Evolutionary conservation across 2,797 vertebrate species (phyloP).

Genomic region (Chaenodraco wilsoni): DNA sequence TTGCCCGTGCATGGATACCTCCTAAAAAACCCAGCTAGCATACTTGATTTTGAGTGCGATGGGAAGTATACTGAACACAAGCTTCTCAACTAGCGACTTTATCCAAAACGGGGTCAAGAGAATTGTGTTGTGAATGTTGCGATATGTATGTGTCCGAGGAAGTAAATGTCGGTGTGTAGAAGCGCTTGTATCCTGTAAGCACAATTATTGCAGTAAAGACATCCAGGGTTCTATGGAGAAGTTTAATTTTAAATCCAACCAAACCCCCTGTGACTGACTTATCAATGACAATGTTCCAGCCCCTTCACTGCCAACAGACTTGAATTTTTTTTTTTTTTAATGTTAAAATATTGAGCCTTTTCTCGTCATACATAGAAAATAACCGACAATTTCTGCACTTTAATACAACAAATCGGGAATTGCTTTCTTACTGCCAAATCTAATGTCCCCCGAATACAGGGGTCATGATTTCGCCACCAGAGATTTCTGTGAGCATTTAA

Average conservation of each 20-base stretch:
- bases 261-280: slow-evolving; percentile 34
- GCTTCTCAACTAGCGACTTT: slow-evolving; percentile 28
- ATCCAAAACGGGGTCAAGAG: slow-evolving; percentile 24
- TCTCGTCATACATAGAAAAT: neutral
- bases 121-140: slow-evolving; percentile 17
- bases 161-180: slow-evolving; percentile 15
- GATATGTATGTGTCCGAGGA: slow-evolving; percentile 18
- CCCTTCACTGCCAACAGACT: slow-evolving; percentile 73
- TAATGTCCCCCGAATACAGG: neutral
- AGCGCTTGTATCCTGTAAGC: slow-evolving; percentile 42
- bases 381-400: neutral
- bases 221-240: slow-evolving; percentile 11
- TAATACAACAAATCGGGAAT: neutral
- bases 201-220: slow-evolving; percentile 42
- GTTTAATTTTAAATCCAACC: slow-evolving; percentile 25
- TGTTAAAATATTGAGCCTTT: neutral
- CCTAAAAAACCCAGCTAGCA: slow-evolving; percentile 55
- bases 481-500: neutral
- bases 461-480: neutral
- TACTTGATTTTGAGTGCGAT: slow-evolving; percentile 59
- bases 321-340: no score
- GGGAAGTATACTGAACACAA: slow-evolving; percentile 10
- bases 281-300: slow-evolving; percentile 64
- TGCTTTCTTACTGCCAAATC: slow-evolving; percentile 56
- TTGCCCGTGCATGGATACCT: slow-evolving; percentile 59